phyloP scores from a whole-genome alignment of 2,797 vertebrate species.

The Basileuterus tristriatus region DNA sequence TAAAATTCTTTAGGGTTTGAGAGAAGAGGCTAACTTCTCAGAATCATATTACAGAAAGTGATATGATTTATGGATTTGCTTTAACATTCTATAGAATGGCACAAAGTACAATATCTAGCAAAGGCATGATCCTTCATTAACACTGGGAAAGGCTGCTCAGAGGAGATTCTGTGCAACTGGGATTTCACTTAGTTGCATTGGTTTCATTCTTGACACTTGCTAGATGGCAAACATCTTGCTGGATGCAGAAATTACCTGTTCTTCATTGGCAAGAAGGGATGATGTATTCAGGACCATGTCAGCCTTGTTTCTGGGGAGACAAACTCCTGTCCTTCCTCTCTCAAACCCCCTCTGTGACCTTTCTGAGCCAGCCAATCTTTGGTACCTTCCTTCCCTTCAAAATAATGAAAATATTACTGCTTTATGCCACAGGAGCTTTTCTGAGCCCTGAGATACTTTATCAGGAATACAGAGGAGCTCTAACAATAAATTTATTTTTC shows the following conservation, averaged over 20 bases:
- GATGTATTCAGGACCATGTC: background rate
- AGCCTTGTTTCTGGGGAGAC: background rate
- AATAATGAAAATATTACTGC: background rate
- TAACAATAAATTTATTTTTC: background rate
- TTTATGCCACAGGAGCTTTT: background rate
- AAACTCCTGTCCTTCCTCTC: background rate
- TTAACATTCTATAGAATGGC: background rate
- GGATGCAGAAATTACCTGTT: background rate
- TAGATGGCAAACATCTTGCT: background rate
- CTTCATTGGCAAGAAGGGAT: background rate
- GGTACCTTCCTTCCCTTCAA: background rate
- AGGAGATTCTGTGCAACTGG: background rate
- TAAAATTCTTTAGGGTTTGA: background rate
- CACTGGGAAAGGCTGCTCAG: background rate
- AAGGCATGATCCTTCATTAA: background rate
- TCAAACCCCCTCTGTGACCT: background rate
- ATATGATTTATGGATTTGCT: background rate
- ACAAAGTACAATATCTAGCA: background rate
- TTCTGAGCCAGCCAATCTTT: background rate
- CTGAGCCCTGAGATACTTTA: background rate
- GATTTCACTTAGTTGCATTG: background rate
- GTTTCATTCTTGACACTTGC: background rate
- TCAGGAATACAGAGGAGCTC: background rate
- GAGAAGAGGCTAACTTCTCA: background rate
- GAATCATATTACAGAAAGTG: background rate